phyloP scores from a whole-genome alignment of 2,113 vertebrate species.

The Xyliphius kryptos region DNA sequence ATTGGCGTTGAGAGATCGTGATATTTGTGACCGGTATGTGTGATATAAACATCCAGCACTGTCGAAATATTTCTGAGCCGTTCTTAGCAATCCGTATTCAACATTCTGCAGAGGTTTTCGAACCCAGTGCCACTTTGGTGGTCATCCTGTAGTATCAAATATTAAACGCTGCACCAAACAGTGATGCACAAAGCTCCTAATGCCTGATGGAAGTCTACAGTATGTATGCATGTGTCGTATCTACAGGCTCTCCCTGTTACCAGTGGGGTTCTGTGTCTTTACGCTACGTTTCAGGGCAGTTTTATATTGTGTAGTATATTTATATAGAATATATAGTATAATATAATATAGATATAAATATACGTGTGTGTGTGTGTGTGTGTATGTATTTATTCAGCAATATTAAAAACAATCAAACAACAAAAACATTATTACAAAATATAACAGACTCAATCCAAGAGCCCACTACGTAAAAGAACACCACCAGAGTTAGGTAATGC shows the following conservation, averaged over 20 bases:
- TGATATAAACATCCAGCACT: too few relatives aligned
- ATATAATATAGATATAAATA: constrained; percentile 50
- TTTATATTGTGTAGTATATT: constrained; percentile 59
- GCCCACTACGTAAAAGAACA: constrained; percentile 86
- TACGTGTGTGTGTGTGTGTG: too few relatives aligned
- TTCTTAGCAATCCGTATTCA: constrained; percentile 55
- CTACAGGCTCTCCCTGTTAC: constrained; percentile 38
- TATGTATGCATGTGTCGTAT: constrained; percentile 40
- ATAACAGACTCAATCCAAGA: constrained; percentile 84
- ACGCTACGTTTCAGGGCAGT: constrained; percentile 62
- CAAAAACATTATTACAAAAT: constrained; percentile 60
- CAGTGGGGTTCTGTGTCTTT: constrained; percentile 35
- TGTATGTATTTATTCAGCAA: too few relatives aligned
- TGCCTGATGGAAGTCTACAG: constrained; percentile 42
- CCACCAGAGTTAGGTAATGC: constrained; percentile 85
- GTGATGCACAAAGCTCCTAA: constrained; percentile 42
- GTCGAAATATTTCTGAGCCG: neutral
- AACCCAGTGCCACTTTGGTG: constrained; percentile 33
- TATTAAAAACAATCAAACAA: too few relatives aligned
- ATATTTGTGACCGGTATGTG: constrained; percentile 64
- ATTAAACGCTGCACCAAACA: constrained; percentile 48
- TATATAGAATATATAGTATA: constrained; percentile 54
- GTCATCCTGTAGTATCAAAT: constrained; percentile 34
- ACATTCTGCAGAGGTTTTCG: constrained; percentile 44
- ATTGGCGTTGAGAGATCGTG: constrained; percentile 68